Conservation (phyloP, 1,140 invertebrate genomes). For the Sesamia nonagrioides region DNA sequence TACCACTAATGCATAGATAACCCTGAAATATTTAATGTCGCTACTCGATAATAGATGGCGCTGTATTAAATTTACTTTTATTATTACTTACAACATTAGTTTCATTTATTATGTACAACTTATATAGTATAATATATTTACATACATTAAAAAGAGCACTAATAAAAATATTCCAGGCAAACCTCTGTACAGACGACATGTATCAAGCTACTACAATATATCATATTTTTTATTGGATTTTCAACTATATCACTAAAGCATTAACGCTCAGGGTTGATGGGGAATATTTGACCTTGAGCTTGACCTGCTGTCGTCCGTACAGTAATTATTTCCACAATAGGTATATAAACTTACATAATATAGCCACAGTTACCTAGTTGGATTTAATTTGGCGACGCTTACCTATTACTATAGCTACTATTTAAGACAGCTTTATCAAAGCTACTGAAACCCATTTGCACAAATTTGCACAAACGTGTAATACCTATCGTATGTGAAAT, state of each 20-base stretch:
- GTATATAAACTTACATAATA: neutral
- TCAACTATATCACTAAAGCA: too few relatives aligned
- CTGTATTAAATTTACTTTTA: constrained; percentile 21
- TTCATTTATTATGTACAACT: neutral
- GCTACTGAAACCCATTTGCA: constrained; percentile 18
- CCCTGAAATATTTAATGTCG: constrained; percentile 14
- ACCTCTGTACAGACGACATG: neutral
- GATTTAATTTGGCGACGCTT: neutral
- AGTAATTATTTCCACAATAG: constrained; percentile 1
- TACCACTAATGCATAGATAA: neutral
- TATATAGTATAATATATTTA: neutral
- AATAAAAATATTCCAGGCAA: neutral
- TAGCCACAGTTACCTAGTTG: neutral
- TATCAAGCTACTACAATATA: too few relatives aligned
- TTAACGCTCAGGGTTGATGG: too few relatives aligned
- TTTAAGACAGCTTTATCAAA: too few relatives aligned
- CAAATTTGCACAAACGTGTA: neutral
- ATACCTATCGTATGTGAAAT: neutral
- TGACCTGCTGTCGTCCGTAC: too few relatives aligned
- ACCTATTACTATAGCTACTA: neutral
- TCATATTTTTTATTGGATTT: too few relatives aligned
- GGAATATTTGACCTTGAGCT: too few relatives aligned
- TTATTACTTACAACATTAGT: neutral
- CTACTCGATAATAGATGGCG: constrained; percentile 68
- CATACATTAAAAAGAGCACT: neutral